phyloP scores from a whole-genome alignment of 2,113 vertebrate genomes.

The Prunella himalayana region DNA sequence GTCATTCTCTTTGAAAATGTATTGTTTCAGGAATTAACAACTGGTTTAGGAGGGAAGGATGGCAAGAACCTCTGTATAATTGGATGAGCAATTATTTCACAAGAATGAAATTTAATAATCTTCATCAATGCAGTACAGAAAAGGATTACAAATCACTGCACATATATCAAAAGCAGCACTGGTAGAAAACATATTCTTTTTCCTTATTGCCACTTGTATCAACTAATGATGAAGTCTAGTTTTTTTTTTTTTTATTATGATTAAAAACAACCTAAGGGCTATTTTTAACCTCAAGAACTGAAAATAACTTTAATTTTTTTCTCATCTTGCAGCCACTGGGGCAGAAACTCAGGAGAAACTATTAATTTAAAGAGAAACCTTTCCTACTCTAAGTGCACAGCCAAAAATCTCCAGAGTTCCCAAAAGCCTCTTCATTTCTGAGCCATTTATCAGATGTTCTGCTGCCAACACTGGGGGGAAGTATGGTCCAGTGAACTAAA shows the following conservation, averaged over 20 bases:
- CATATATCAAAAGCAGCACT: background rate
- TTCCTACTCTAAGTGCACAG: background rate
- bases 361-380: background rate
- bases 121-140: background rate
- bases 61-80: background rate
- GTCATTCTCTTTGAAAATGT: background rate
- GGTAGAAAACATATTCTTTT: background rate
- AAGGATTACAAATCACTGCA: background rate
- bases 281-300: background rate
- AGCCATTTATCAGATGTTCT: background rate
- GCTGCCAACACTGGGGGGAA: background rate
- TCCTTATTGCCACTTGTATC: background rate
- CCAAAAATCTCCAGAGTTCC: background rate
- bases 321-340: background rate
- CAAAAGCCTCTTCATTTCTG: background rate
- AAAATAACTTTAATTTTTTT: background rate
- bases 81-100: background rate
- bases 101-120: background rate
- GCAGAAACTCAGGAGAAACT: background rate
- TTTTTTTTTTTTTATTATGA: background rate
- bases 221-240: background rate
- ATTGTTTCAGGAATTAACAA: background rate
- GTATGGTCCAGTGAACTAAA: background rate
- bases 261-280: background rate
- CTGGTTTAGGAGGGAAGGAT: background rate